Evolutionary conservation across 2,888 invertebrate species (phyloP).

Genomic region (Drosophila mimica): DNA sequence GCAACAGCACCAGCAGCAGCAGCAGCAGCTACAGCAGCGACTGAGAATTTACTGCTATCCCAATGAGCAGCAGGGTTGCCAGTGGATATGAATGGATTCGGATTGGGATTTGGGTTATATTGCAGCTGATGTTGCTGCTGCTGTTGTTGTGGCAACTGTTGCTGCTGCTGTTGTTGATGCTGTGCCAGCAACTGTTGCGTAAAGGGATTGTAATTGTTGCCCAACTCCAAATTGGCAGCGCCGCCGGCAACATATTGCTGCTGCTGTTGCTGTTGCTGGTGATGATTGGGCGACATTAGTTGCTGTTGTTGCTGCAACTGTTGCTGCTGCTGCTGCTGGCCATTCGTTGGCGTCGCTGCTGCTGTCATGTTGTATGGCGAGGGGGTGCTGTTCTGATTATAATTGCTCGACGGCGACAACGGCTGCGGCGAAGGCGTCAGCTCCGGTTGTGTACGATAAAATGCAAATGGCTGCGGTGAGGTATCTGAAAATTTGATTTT

Average conservation of each 20-base stretch:
- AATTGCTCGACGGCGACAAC: constrained; percentile 82
- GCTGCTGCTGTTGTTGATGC: constrained; percentile 66
- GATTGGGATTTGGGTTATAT: constrained; percentile 58
- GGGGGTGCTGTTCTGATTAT: constrained; percentile 81
- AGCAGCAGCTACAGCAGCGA: constrained; percentile 53
- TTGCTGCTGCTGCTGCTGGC: constrained; percentile 51
- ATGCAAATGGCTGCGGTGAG: constrained; percentile 82
- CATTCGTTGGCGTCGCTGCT: constrained; percentile 57
- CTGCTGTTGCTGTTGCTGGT: constrained; percentile 68
- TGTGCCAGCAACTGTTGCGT: constrained; percentile 64
- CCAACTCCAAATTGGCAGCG: constrained; percentile 51
- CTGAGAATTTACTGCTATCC: constrained; percentile 73
- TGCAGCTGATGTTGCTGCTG: constrained; percentile 65
- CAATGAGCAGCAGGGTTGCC: constrained; percentile 56
- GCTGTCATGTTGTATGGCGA: constrained; percentile 81
- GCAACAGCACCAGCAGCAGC: constrained; percentile 44
- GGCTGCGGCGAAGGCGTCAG: constrained; percentile 84
- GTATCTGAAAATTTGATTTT: constrained; percentile 66
- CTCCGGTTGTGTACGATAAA: constrained; percentile 80
- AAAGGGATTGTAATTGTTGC: constrained; percentile 68
- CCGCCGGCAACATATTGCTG: constrained; percentile 53
- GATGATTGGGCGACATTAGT: constrained; percentile 74
- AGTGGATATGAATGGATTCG: constrained; percentile 68
- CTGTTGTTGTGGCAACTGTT: constrained; percentile 56
- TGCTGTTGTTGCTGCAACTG: constrained; percentile 53